Base-by-base conservation (phyloP, 2,113 vertebrate genomes). In the Perca flavescens region DNA sequence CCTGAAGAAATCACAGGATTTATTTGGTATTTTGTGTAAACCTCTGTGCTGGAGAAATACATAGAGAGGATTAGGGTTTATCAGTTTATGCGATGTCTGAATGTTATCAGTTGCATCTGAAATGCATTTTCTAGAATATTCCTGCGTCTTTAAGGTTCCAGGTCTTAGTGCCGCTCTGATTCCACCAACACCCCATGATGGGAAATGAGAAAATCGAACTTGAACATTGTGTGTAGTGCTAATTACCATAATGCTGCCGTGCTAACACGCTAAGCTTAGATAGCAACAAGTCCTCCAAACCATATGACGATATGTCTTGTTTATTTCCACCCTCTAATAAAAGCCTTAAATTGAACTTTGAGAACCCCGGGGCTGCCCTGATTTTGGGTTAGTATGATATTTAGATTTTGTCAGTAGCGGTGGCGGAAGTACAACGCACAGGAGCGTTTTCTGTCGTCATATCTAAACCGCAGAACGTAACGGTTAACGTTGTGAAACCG, bases 81-180 rank as follows among this genome's bases (percentile, higher is more conserved):
- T 82, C 83, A 67, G 46, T 77, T 43, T 22, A 49, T 40, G 52
- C 81, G 36, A 69, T 25, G 43, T 31, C 52, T 82, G 61, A 65
- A 82, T 77, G 63, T 66, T 81, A 86, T 89, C 47, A 1, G 28
- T 4, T 16, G n/a, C 74, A 75, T 90, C 80, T 73, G 14, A 31
- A 83, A 90, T 62, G 40, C 53, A 60, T 74, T 77, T 80, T 53
- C 57, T 17, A 1, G 43, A 58, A 77, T 77, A 80, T 88, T 88
- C 72, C 46, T 56, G 58, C 47, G 9, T 12, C 53, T 75, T 70
- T 63, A 70, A 46, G 56, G 56, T 79, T 64, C 52, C 40, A 22
- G 57, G 77, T 81, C 74, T 67, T 67, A 73, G 82, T 70, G 68
- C 60, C 5, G 67, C 2, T 75, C 52, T 21, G 82, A 77, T 73